Evolutionary conservation across 2,888 invertebrate species (phyloP).

Genomic region (Chrysodeixis includens): DNA sequence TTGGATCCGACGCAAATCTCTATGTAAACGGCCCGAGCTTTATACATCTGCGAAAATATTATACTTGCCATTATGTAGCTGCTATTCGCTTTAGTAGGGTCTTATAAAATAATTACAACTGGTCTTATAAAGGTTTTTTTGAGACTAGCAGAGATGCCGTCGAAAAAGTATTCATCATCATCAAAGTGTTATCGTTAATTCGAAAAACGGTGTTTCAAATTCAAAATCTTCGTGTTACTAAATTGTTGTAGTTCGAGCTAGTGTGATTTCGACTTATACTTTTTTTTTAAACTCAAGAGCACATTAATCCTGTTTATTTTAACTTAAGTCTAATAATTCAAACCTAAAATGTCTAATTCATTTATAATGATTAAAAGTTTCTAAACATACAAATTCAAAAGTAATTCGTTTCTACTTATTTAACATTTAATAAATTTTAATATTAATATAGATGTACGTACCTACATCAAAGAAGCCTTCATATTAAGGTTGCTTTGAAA

Average conservation of each 20-base stretch:
- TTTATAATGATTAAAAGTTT: background rate
- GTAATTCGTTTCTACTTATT: background rate
- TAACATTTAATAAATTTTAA: conserved; percentile 45
- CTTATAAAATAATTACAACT: background rate
- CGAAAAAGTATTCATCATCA: too few species aligned
- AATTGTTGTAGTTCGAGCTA: too few species aligned
- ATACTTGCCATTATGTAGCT: conserved; percentile 33
- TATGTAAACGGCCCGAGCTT: conserved; percentile 25
- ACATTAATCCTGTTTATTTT: too few species aligned
- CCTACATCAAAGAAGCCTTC: conserved; percentile 49
- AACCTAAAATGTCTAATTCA: background rate
- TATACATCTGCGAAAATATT: conserved; percentile 26
- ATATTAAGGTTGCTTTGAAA: conserved; percentile 53
- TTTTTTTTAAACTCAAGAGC: too few species aligned
- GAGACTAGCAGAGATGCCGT: too few species aligned
- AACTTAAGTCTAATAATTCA: too few species aligned
- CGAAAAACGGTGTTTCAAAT: too few species aligned
- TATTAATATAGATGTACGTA: background rate
- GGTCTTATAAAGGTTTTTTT: too few species aligned
- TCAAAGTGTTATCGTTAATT: too few species aligned
- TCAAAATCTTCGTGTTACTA: too few species aligned
- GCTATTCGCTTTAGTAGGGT: background rate
- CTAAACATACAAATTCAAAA: background rate
- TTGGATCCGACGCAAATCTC: conserved; percentile 42
- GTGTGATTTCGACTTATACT: too few species aligned